Conservation (phyloP, 1,140 invertebrate genomes). For the Scylla paramamosain region DNA sequence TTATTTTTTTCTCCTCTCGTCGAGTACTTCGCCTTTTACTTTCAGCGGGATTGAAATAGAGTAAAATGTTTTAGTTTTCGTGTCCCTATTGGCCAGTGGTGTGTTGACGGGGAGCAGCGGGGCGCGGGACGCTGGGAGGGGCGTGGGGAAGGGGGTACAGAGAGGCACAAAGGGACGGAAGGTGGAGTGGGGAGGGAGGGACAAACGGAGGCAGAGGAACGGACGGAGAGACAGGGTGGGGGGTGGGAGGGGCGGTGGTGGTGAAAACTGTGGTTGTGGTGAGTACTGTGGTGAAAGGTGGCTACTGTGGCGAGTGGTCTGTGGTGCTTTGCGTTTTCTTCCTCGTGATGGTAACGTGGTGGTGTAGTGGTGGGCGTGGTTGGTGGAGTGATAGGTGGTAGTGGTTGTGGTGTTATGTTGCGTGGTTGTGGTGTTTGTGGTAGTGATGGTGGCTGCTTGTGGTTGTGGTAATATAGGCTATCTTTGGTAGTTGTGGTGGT, state of each 20-base stretch:
- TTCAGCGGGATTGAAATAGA: background rate
- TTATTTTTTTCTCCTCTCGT: background rate
- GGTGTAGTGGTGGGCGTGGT: background rate
- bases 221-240: background rate
- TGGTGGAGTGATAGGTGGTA: background rate
- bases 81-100: background rate
- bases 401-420: background rate
- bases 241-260: background rate
- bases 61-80: constrained; percentile 23
- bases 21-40: background rate
- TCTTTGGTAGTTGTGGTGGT: background rate
- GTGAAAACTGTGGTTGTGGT: background rate
- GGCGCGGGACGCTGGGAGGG: background rate
- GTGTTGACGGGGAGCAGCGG: background rate
- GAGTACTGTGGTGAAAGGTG: background rate
- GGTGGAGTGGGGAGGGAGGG: background rate
- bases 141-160: background rate
- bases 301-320: background rate
- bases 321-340: background rate
- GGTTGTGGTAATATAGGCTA: background rate
- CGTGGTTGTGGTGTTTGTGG: background rate
- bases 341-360: background rate
- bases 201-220: background rate
- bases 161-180: background rate
- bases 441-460: background rate